Evolutionary conservation across 2,797 vertebrate genomes (phyloP), one percentile per base, ranked within the genome.

Genomic region (Pogoniulus pusillus): DNA sequence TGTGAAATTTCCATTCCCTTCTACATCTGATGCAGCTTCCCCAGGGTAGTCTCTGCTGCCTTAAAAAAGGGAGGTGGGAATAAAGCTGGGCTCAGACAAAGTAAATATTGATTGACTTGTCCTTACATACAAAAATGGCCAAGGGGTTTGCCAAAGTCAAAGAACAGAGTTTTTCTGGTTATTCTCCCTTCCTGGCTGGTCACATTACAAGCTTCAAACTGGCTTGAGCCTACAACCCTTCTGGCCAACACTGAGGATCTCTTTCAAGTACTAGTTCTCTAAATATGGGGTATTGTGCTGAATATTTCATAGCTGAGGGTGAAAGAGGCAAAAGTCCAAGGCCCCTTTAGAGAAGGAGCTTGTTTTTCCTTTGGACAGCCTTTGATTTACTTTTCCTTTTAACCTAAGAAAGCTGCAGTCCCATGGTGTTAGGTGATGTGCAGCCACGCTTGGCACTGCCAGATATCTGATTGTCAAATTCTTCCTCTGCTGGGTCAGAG

Each of bases 81-180:
- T 69, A 68, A 87, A 82, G 29, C 41, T 77, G 66, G 80, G 70
- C 16, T 82, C 76, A 66, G 63, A 83, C 77, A 84, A 90, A 85
- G 69, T 81, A 89, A 93, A 91, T 94, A 94, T 83, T 78, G 77
- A 72, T 91, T 70, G 71, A 84, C 60, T 77, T 3, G 3, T 37
- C 86, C 62, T 82, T 60, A 45, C 29, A 3, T 32, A 65, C 29
- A 55, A 62, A 94, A 94, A 73, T 64, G 64, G 41, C 20, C 1
- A 2, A 51, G 39, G 12, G 47, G 90, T 91, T 84, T 88, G 86
- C 86, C 89, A 93, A 93, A 92, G 90, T 66, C 73, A 80, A 87
- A 70, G 84, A 95, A 88, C 32, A 63, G 71, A 90, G 74, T 27
- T 93, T 89, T 88, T 82, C 63, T 75, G 69, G 2, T 82, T 84